A percentile compares a stretch with the other conserved stretches of the same genome.
phyloP scores from a whole-genome alignment of 1,140 invertebrate genomes.

The Steinernema khuongi region DNA sequence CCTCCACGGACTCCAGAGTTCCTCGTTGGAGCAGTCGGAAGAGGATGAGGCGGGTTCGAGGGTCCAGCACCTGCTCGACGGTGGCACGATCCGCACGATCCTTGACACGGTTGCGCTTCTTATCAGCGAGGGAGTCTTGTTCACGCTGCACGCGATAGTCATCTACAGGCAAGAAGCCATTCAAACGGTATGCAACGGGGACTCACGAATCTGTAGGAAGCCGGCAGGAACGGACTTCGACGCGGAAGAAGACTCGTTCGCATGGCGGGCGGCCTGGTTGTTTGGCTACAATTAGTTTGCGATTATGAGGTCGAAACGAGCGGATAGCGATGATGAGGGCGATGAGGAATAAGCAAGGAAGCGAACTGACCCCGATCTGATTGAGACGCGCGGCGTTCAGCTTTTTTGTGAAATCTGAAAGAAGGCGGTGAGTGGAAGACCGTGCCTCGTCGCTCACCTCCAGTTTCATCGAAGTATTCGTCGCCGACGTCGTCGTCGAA shows the following conservation, averaged over 20 bases:
- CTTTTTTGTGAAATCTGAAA: conserved; percentile 59
- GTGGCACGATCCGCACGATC: conserved; percentile 94
- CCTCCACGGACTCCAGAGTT: conserved; percentile 72
- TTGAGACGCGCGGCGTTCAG: conserved; percentile 47
- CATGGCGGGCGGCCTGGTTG: conserved; percentile 8
- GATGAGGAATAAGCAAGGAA: not conserved
- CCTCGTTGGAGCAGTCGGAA: conserved; percentile 83
- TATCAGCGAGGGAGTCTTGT: conserved; percentile 28
- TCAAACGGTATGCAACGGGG: not conserved
- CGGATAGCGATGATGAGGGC: not conserved
- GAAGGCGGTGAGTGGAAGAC: conserved; percentile 10
- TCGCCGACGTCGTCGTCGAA: conserved; percentile 47
- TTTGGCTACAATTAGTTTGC: conserved; percentile 43
- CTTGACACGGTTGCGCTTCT: conserved; percentile 68
- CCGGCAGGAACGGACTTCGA: conserved; percentile 26
- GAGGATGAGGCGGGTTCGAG: conserved; percentile 84
- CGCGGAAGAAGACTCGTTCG: conserved; percentile 16
- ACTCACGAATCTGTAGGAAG: conserved; percentile 37
- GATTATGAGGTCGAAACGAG: conserved; percentile 11
- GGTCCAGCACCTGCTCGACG: conserved; percentile 92
- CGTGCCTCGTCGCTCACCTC: conserved; percentile 43
- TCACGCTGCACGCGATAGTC: conserved; percentile 20
- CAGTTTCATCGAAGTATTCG: conserved; percentile 59
- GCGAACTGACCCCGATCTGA: not conserved
- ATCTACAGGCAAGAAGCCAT: conserved; percentile 36